Base-by-base conservation (phyloP, 2,888 invertebrate species). In the Eupeodes luniger region DNA sequence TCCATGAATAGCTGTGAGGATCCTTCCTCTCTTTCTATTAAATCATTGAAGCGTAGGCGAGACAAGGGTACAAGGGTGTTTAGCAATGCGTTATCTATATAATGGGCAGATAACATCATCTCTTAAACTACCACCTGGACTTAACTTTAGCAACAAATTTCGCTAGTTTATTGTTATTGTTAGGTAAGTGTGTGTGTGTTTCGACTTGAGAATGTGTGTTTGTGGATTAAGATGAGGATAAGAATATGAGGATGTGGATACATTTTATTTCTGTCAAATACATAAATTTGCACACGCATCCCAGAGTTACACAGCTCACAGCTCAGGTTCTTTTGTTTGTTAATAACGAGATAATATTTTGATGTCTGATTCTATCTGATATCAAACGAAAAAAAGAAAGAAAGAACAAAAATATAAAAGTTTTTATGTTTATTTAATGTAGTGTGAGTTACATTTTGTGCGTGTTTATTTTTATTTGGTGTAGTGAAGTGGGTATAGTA, bases 191-290 rank as follows among this genome's bases (percentile, higher is more conserved):
- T 40, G 36, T 0, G 6, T 40, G 40, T 40, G 1, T 2, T 27
- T 27, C 27, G 27, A 27, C 27, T 27, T 27, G 40, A 7, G 40
- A 4, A 40, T 40, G 4, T 40, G 40, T 40, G 40, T 40, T 4
- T 27, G 27, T 27, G 27, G 27, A 27, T 27, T 1, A 27, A 3
- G 3, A 27, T 27, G 27, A 27, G 27, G 27, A 27, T 27, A 27
- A 27, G 27, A 2, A 27, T 27, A 27, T 27, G 27, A 40, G 40
- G 40, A 40, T 47, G 47, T 59, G 49, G 59, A 53, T 74, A 61
- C 6, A 74, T 59, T 66, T 57, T 40, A 44, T 79, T 47, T 53
- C 53, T 70, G 74, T 80, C 84, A 74, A 69, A 80, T 36, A 61
- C 57, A 75, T 59, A 74, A 12, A 53, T 66, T 74, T 44, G 47